phyloP scores from a whole-genome alignment of 2,888 invertebrate genomes.

The Tetrapedia diversipes region DNA sequence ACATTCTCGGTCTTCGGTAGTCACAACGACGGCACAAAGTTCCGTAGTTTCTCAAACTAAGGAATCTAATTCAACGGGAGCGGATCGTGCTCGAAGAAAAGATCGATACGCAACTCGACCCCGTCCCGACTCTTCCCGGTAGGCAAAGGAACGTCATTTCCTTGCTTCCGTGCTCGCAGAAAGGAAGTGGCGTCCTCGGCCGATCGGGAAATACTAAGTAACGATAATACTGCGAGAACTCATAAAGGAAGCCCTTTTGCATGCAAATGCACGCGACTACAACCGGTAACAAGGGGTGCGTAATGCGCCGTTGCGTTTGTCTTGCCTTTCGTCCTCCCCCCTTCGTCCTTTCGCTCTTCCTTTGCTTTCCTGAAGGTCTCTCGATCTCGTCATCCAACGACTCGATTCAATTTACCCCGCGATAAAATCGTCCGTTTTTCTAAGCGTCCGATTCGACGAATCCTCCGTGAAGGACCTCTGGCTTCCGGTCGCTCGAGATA shows the following conservation, averaged over 20 bases:
- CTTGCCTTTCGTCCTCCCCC: slow-evolving; percentile 17
- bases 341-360: slow-evolving; percentile 21
- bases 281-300: slow-evolving; percentile 42
- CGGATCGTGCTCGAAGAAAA: neutral
- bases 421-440: slow-evolving; percentile 77
- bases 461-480: slow-evolving; percentile 26
- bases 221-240: slow-evolving; percentile 63
- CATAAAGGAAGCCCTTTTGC: slow-evolving; percentile 66
- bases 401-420: slow-evolving; percentile 76
- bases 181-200: slow-evolving; percentile 8
- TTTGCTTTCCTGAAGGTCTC: slow-evolving; percentile 26
- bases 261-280: slow-evolving; percentile 68
- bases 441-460: slow-evolving; percentile 64
- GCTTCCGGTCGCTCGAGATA: slow-evolving; percentile 28
- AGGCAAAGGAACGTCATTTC: slow-evolving; percentile 18
- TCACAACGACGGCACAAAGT: too few relatives aligned
- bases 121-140: neutral
- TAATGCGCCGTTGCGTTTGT: slow-evolving; percentile 33
- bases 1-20: too few relatives aligned
- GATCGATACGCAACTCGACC: neutral
- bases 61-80: neutral
- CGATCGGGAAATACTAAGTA: slow-evolving; percentile 69
- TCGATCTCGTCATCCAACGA: slow-evolving; percentile 65
- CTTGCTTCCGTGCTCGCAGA: neutral
- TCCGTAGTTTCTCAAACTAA: neutral